Conservation (phyloP, 2,888 invertebrate genomes). For the Mongoloraphidia duomilia region DNA sequence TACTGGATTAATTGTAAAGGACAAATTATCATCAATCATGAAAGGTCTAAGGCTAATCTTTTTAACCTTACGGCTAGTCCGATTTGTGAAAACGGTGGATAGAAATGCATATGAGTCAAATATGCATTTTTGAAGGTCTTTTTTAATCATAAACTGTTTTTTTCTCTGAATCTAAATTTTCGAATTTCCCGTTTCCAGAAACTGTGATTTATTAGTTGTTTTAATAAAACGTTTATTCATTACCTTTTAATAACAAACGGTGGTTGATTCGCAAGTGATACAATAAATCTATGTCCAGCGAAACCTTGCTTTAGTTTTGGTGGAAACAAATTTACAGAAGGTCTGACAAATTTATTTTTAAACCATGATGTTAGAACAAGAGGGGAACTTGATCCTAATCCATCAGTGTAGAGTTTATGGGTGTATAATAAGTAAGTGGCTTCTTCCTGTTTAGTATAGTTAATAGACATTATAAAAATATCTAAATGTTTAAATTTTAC, state of each 20-base stretch:
- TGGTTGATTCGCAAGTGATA: conserved; percentile 55
- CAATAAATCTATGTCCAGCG: conserved; percentile 57
- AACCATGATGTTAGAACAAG: conserved; percentile 58
- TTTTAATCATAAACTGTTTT: too few species aligned
- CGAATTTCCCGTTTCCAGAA: neutral
- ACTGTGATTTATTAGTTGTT: neutral
- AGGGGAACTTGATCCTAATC: conserved; percentile 53
- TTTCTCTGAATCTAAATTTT: neutral
- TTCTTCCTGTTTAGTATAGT: conserved; percentile 32
- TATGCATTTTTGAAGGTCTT: neutral
- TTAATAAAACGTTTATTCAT: conserved; percentile 3
- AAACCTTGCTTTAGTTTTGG: conserved; percentile 52
- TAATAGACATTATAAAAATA: neutral
- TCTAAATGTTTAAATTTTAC: conserved; percentile 6
- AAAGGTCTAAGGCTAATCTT: too few species aligned
- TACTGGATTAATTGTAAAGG: too few species aligned
- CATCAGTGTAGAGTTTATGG: conserved; percentile 57
- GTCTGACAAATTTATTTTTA: conserved; percentile 44
- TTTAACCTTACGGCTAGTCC: too few species aligned
- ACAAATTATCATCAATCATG: too few species aligned
- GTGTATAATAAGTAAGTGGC: conserved; percentile 59
- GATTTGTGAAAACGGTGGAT: too few species aligned
- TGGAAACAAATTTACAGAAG: conserved; percentile 50
- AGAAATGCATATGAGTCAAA: too few species aligned
- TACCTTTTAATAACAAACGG: conserved; percentile 57